Conservation (phyloP, 2,888 invertebrate species). For the Encarsia formosa region DNA sequence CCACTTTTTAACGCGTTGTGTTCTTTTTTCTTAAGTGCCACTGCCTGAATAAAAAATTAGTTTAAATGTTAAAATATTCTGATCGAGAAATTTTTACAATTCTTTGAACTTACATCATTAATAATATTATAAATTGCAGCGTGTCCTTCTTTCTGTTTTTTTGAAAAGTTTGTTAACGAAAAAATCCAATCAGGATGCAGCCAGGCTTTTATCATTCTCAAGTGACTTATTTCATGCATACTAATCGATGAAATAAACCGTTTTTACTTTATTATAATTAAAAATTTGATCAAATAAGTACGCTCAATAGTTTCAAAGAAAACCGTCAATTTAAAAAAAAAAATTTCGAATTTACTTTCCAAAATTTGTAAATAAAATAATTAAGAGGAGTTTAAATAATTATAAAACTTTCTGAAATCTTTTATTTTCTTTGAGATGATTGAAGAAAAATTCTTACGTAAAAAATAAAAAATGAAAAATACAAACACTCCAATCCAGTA, state of each 20-base stretch:
- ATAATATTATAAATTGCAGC: conserved; percentile 28
- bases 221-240: conserved; percentile 30
- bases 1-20: conserved; percentile 22
- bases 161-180: conserved; percentile 16
- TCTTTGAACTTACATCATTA: conserved; percentile 29
- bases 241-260: conserved; percentile 14
- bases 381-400: too few species aligned
- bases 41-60: too few species aligned
- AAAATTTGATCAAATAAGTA: too few species aligned
- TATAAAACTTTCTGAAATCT: too few species aligned
- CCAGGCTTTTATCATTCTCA: conserved; percentile 34
- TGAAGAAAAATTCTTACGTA: too few species aligned
- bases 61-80: too few species aligned
- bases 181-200: conserved; percentile 31
- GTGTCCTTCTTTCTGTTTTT: conserved; percentile 25
- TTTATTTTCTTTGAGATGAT: too few species aligned
- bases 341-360: too few species aligned
- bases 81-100: too few species aligned
- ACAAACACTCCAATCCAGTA: conserved; percentile 28
- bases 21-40: conserved; percentile 30
- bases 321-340: too few species aligned
- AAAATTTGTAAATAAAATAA: too few species aligned
- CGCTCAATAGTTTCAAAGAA: too few species aligned
- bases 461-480: not conserved
- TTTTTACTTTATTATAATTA: not conserved